Base-by-base conservation (phyloP, 2,888 invertebrate species). In the Lasioglossum pauxillum region DNA sequence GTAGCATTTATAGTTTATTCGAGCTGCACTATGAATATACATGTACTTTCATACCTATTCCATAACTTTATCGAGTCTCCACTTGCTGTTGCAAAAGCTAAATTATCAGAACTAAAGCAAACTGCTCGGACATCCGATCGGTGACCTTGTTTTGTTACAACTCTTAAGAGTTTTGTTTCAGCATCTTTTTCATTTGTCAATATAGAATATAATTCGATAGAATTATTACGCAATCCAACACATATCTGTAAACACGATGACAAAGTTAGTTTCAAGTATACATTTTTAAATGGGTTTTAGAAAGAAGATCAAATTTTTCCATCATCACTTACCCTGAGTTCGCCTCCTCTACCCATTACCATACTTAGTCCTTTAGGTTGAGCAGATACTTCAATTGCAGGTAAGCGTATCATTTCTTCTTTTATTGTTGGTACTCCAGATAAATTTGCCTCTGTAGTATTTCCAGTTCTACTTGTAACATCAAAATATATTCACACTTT, bases 31-130 rank as follows among this genome's bases (percentile, higher is more conserved):
- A 8, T 35, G 31, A 31, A 64, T 35, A 35, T 35, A 75, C 38
- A 41, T 31, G 71, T 44, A 71, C 41, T 76, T 73, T 41, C 19
- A 41, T 93, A 97, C 97, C 98, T 97, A 95, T 98, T 99, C 99
- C 99, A 99, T 77, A 99, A 96, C 96, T 99, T 99, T 57, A 99
- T 96, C 12, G 98, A 97, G 91, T 99, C 98, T 0, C 97, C 97
- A 88, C 99, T 97, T 0, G 98, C 99, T 0, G 99, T 98, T 1
- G 98, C 96, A 83, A 99, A 96, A 1, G 98, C 98, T 84, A 98
- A 96, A 93, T 98, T 98, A 95, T 99, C 99, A 2, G 98, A 98
- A 94, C 98, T 99, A 94, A 99, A 98, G 80, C 97, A 97, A 38
- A 99, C 96, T 38, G 98, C 97, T 76, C 98, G 96, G 10, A 99